Evolutionary conservation across 2,888 invertebrate species (phyloP).

Genomic region (Creontiades dilutus): DNA sequence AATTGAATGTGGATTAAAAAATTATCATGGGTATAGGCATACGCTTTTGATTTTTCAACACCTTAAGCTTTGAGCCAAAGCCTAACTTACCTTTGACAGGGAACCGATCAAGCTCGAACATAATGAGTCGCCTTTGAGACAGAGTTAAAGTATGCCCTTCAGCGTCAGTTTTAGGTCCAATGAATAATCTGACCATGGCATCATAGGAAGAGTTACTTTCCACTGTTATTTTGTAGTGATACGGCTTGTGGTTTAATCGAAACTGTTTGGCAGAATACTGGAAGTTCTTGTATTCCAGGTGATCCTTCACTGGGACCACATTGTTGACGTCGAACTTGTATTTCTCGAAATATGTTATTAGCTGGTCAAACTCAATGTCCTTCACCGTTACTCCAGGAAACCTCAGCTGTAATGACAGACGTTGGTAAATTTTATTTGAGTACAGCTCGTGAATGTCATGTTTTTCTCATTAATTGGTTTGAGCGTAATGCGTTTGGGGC

Average conservation of each 20-base stretch:
- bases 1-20: too few relatives aligned
- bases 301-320: slow-evolving; percentile 79
- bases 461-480: too few relatives aligned
- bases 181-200: slow-evolving; percentile 83
- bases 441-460: too few relatives aligned
- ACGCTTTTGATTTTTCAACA: too few relatives aligned
- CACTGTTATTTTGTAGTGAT: slow-evolving; percentile 82
- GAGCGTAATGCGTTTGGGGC: too few relatives aligned
- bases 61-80: neutral
- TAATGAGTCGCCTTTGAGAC: slow-evolving; percentile 80
- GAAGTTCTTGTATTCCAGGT: slow-evolving; percentile 55
- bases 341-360: slow-evolving; percentile 85
- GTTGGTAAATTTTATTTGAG: too few relatives aligned
- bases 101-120: slow-evolving; percentile 84
- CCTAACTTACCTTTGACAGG: slow-evolving; percentile 79
- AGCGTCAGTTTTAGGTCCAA: slow-evolving; percentile 86
- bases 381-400: slow-evolving; percentile 84
- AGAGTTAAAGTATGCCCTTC: slow-evolving; percentile 79
- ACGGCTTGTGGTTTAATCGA: slow-evolving; percentile 84
- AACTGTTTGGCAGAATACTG: slow-evolving; percentile 80
- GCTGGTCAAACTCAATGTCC: slow-evolving; percentile 82
- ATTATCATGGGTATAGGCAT: too few relatives aligned
- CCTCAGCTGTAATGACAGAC: slow-evolving; percentile 78
- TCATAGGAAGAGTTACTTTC: slow-evolving; percentile 81
- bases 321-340: slow-evolving; percentile 84